A percentile compares a stretch with the other conserved stretches of the same genome.
Conservation (phyloP, 2,888 invertebrate genomes). For the Subacronicta megacephala region DNA sequence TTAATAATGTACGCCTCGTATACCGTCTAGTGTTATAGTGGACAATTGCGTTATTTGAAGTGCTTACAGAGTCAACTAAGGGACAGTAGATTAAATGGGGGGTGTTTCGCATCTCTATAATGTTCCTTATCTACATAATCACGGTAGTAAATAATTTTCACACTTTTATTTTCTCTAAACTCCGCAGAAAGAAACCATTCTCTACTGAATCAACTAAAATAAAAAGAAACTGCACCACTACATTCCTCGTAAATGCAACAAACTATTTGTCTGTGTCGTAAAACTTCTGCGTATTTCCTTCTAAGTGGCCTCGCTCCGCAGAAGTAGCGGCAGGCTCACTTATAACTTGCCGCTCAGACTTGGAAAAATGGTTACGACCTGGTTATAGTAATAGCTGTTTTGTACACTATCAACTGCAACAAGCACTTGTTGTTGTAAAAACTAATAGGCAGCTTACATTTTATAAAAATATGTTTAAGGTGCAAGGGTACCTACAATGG, state of each 20-base stretch:
- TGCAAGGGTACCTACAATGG: background rate
- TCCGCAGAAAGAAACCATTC: background rate
- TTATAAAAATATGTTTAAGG: background rate
- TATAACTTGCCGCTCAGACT: conserved; percentile 50
- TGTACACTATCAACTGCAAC: conserved; percentile 17
- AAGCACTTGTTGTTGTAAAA: conserved; percentile 12
- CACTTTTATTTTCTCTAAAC: no score
- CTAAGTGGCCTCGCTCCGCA: conserved; percentile 14
- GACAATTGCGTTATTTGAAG: conserved; percentile 37
- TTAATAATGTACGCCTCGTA: conserved; percentile 44
- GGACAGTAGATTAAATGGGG: conserved; percentile 18
- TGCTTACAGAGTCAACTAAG: conserved; percentile 1
- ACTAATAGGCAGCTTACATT: conserved; percentile 11
- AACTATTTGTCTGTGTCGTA: conserved; percentile 34
- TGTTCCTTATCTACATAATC: no score
- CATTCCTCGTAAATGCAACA: conserved; percentile 30
- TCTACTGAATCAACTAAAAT: conserved; percentile 13
- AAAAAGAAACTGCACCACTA: conserved; percentile 20
- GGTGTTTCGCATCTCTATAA: background rate
- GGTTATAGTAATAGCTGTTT: conserved; percentile 42
- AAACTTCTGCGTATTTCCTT: conserved; percentile 40
- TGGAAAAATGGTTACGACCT: conserved; percentile 41
- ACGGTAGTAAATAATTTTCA: no score
- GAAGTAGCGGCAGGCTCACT: conserved; percentile 48
- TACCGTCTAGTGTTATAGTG: conserved; percentile 23